A percentile compares a stretch with the other conserved stretches of the same genome.
Evolutionary conservation across 2,797 vertebrate genomes (phyloP).

Genomic region (Squalus acanthias): DNA sequence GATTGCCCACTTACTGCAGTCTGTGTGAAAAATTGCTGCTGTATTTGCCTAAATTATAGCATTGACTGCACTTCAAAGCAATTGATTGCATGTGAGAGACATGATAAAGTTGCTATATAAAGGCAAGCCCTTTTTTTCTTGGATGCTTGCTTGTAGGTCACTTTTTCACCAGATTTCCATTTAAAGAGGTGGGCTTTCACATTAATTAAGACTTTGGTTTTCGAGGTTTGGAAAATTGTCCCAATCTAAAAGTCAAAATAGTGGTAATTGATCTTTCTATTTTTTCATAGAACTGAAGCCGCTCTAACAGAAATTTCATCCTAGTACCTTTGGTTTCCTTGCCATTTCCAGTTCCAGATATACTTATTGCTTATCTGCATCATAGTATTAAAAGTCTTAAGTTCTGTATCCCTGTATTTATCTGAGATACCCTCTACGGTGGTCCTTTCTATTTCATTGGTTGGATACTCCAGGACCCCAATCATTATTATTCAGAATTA

Average conservation of each 20-base stretch:
- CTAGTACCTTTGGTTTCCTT: neutral
- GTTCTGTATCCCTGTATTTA: neutral
- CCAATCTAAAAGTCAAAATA: neutral
- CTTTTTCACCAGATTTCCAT: neutral
- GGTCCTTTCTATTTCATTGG: neutral
- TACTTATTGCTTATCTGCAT: neutral
- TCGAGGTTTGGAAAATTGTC: neutral
- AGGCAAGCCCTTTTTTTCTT: neutral
- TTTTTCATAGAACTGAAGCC: neutral
- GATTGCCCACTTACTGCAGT: neutral
- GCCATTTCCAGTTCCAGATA: neutral
- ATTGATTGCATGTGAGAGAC: neutral
- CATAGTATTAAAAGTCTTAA: neutral
- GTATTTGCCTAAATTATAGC: neutral
- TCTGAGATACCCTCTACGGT: neutral
- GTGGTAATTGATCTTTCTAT: neutral
- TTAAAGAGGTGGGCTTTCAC: neutral
- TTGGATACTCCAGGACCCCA: neutral
- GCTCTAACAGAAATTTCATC: neutral
- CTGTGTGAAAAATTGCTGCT: neutral
- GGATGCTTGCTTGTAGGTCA: neutral
- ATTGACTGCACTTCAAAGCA: neutral
- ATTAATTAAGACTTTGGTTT: neutral
- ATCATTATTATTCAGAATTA: neutral
- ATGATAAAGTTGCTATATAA: neutral